phyloP scores from a whole-genome alignment of 2,113 vertebrate species.

The Caretta caretta region DNA sequence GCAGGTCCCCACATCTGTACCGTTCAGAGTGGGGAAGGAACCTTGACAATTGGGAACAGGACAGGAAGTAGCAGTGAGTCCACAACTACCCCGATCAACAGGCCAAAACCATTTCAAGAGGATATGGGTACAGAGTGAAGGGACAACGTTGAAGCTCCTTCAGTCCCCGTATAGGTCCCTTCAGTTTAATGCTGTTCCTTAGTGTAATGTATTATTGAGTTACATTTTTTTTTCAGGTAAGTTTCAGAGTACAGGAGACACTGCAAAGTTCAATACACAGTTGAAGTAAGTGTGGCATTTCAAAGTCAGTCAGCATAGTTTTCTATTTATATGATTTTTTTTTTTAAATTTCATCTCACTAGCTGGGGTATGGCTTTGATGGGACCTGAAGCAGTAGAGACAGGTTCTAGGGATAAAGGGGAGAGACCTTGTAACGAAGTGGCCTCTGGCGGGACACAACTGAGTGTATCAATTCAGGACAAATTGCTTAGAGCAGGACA shows the following conservation, averaged over 20 bases:
- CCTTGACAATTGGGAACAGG: not conserved
- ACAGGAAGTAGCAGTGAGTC: not conserved
- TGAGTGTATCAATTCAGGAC: too few species aligned
- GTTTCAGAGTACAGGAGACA: not conserved
- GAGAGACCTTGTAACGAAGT: not conserved
- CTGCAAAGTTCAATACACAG: not conserved
- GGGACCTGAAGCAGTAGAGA: not conserved
- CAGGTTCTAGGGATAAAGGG: not conserved
- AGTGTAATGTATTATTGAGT: not conserved
- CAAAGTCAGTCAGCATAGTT: not conserved
- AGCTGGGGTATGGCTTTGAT: not conserved
- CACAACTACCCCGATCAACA: not conserved
- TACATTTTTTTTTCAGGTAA: not conserved
- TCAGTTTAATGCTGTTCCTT: not conserved
- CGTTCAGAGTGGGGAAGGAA: too few species aligned
- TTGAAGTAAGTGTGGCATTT: not conserved
- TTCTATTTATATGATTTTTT: not conserved
- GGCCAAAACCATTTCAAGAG: not conserved
- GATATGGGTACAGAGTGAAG: not conserved
- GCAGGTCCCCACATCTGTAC: too few species aligned
- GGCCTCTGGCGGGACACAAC: too few species aligned
- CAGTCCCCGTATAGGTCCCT: not conserved
- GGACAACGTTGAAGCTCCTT: not conserved
- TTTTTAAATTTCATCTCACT: not conserved
- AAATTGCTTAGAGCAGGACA: too few species aligned